Conservation (phyloP, 2,888 invertebrate genomes). For the Quadriops clusia region DNA sequence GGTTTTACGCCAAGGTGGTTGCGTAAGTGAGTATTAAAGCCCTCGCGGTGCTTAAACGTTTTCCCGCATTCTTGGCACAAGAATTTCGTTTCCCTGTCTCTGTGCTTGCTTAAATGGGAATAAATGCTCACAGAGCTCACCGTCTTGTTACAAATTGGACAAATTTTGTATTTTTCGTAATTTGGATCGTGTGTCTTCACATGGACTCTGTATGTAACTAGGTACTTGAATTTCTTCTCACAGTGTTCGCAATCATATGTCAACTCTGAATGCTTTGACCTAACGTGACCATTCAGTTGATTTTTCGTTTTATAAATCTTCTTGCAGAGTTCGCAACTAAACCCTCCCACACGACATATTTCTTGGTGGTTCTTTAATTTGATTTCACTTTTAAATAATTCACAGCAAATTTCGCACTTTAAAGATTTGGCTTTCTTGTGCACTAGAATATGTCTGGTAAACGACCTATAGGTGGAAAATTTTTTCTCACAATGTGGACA, state of each 20-base stretch:
- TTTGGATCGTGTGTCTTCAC: constrained; percentile 6
- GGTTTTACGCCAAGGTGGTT: constrained; percentile 12
- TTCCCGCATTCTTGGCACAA: constrained; percentile 18
- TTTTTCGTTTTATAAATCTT: too few species aligned
- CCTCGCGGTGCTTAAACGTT: constrained; percentile 13
- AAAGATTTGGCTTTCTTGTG: too few species aligned
- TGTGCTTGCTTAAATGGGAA: background rate
- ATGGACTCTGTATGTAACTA: constrained; percentile 1
- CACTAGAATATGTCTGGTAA: too few species aligned
- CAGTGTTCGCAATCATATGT: constrained; percentile 9
- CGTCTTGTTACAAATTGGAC: constrained; percentile 3
- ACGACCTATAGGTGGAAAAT: too few species aligned
- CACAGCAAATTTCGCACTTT: too few species aligned
- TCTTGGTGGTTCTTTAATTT: too few species aligned
- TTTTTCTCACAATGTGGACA: too few species aligned
- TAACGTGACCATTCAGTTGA: too few species aligned
- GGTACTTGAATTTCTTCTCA: constrained; percentile 3
- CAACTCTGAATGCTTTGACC: too few species aligned
- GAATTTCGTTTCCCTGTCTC: constrained; percentile 6
- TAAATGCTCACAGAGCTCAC: background rate
- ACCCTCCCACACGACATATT: too few species aligned
- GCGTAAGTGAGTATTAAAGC: constrained; percentile 3
- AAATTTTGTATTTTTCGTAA: constrained; percentile 4
- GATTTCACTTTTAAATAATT: too few species aligned
- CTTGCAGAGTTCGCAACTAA: too few species aligned